Conservation (phyloP, 2,888 invertebrate species). For the Torymus aiolomorphi region DNA sequence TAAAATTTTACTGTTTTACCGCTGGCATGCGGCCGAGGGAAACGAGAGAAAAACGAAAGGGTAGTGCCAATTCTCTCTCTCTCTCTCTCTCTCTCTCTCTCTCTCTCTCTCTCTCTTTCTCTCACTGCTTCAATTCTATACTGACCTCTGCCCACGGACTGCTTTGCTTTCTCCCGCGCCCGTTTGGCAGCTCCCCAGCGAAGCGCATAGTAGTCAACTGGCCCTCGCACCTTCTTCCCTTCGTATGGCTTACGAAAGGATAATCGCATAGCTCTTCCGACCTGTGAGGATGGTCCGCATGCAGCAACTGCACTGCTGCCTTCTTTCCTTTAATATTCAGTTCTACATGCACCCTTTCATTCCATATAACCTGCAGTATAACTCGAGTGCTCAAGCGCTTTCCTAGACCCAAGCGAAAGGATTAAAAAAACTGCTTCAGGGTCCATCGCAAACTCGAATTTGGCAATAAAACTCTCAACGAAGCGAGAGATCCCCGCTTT, state of each 20-base stretch:
- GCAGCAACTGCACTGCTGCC: conserved; percentile 4
- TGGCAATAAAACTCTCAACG: conserved; percentile 58
- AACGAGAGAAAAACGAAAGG: conserved; percentile 46
- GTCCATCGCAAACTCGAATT: conserved; percentile 65
- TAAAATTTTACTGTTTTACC: conserved; percentile 62
- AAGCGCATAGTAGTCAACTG: conserved; percentile 9
- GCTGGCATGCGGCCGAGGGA: conserved; percentile 29
- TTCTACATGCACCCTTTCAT: conserved; percentile 26
- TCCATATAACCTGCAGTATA: neutral
- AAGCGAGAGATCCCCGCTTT: conserved; percentile 22
- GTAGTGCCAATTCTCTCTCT: conserved; percentile 10
- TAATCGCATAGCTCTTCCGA: conserved; percentile 58
- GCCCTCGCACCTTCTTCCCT: conserved; percentile 21
- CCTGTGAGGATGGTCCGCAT: conserved; percentile 33
- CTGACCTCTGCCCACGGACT: too few species aligned
- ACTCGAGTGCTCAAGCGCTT: neutral
- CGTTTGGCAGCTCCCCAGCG: conserved; percentile 20
- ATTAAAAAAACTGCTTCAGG: conserved; percentile 51
- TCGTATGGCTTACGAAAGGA: conserved; percentile 52
- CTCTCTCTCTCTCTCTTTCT: neutral
- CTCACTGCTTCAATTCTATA: neutral
- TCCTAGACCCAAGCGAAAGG: conserved; percentile 43
- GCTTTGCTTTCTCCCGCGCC: neutral
- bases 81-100: neutral
- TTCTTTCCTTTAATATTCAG: conserved; percentile 47